Conservation (phyloP, 2,888 invertebrate genomes). For the Azorinus chamasolen region DNA sequence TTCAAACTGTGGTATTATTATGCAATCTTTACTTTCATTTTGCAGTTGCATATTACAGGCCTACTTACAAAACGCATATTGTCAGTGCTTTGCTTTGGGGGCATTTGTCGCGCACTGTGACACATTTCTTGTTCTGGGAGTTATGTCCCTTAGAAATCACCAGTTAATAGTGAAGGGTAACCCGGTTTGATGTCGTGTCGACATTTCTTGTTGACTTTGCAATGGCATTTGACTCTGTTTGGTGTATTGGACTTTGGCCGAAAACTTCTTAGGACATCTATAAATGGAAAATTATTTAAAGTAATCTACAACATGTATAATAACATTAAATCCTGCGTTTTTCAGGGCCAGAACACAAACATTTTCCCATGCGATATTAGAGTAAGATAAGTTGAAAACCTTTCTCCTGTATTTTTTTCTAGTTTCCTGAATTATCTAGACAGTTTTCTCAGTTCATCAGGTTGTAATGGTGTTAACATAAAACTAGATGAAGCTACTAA, state of each 20-base stretch:
- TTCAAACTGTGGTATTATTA: too few species aligned
- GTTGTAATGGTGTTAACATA: conserved; percentile 10
- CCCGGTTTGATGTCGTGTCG: too few species aligned
- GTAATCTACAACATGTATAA: conserved; percentile 34
- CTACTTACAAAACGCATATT: too few species aligned
- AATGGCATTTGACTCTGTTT: conserved; percentile 30
- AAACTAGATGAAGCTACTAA: neutral
- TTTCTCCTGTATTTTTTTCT: conserved; percentile 17
- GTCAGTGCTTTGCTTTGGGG: too few species aligned
- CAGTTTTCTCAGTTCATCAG: neutral
- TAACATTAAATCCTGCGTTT: conserved; percentile 22
- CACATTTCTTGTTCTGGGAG: too few species aligned
- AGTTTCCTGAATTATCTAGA: conserved; percentile 17
- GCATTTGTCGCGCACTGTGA: too few species aligned
- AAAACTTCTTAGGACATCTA: conserved; percentile 11
- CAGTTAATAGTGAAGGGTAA: too few species aligned
- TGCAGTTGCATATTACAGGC: too few species aligned
- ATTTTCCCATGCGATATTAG: conserved; percentile 4
- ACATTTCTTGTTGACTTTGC: too few species aligned
- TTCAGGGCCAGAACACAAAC: neutral
- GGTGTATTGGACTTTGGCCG: conserved; percentile 30
- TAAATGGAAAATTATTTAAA: conserved; percentile 35
- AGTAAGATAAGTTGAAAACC: conserved; percentile 20
- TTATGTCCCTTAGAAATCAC: too few species aligned
- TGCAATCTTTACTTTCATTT: too few species aligned